Conservation (phyloP, 2,888 invertebrate genomes). For the Dusona sp. region DNA sequence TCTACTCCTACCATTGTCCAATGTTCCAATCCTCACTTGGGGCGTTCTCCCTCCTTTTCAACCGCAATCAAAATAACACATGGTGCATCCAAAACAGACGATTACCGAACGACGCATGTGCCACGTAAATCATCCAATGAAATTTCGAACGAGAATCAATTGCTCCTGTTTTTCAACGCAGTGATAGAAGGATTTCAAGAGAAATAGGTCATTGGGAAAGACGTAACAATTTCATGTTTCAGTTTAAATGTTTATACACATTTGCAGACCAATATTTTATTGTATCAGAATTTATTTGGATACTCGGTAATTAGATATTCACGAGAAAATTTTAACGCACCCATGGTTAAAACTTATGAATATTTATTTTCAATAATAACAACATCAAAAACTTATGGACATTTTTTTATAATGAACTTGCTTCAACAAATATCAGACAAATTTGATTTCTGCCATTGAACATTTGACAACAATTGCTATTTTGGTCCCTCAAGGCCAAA, state of each 20-base stretch:
- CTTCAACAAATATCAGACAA: no score
- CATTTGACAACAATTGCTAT: no score
- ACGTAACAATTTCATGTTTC: neutral
- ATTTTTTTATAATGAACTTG: no score
- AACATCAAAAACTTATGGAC: no score
- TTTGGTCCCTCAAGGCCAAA: no score
- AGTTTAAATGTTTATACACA: neutral
- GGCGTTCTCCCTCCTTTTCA: neutral
- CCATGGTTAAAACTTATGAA: no score
- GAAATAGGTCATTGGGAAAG: neutral
- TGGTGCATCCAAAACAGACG: constrained; percentile 56
- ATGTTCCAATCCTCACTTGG: constrained; percentile 29
- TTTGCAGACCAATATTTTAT: neutral
- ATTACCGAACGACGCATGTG: constrained; percentile 59
- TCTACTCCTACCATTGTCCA: constrained; percentile 40
- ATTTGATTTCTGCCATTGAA: no score
- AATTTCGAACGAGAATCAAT: neutral
- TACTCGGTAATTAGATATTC: no score
- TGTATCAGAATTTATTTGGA: neutral
- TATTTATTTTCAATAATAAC: no score
- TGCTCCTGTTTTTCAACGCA: constrained; percentile 7
- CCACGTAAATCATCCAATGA: constrained; percentile 29
- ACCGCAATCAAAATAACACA: constrained; percentile 26
- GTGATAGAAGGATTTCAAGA: neutral
- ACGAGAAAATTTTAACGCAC: no score